phyloP scores from a whole-genome alignment of 2,797 vertebrate species.

The Notamacropus eugenii region DNA sequence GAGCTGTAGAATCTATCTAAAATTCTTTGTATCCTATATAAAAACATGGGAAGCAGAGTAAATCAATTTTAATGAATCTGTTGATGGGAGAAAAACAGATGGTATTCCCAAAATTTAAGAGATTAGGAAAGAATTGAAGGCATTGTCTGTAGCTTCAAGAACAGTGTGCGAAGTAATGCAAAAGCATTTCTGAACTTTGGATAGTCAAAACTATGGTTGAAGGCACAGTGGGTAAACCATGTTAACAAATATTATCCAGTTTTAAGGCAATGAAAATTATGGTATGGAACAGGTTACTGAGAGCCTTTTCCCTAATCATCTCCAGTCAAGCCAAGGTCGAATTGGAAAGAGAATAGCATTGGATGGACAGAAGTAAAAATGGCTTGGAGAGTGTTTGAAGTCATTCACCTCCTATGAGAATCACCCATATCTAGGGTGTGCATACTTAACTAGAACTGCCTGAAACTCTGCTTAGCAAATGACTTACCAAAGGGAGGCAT shows the following conservation, averaged over 20 bases:
- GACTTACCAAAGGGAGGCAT: slow-evolving; percentile 8
- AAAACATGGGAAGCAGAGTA: slow-evolving; percentile 54
- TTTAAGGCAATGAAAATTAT: neutral
- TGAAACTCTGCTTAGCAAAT: slow-evolving; percentile 21
- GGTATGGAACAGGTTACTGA: neutral
- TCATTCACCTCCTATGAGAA: neutral
- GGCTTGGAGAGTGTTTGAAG: neutral
- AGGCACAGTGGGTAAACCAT: slow-evolving; percentile 39
- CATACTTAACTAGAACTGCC: neutral
- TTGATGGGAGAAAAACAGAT: slow-evolving; percentile 51
- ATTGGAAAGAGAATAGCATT: neutral
- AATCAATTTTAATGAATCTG: slow-evolving; percentile 67
- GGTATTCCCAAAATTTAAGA: slow-evolving; percentile 22
- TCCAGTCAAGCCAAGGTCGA: neutral
- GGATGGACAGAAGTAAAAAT: neutral
- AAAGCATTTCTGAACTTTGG: slow-evolving; percentile 60
- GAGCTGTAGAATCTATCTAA: slow-evolving; percentile 47
- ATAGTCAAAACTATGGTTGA: slow-evolving; percentile 49
- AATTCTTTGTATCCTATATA: slow-evolving; percentile 43
- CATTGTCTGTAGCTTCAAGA: slow-evolving; percentile 17
- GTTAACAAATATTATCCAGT: slow-evolving; percentile 65
- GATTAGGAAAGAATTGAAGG: slow-evolving; percentile 43
- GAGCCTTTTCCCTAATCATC: neutral
- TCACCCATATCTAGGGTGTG: neutral
- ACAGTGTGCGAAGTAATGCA: slow-evolving; percentile 46